Evolutionary conservation across 2,113 vertebrate species (phyloP).

Genomic region (Cranoglanis bouderius): DNA sequence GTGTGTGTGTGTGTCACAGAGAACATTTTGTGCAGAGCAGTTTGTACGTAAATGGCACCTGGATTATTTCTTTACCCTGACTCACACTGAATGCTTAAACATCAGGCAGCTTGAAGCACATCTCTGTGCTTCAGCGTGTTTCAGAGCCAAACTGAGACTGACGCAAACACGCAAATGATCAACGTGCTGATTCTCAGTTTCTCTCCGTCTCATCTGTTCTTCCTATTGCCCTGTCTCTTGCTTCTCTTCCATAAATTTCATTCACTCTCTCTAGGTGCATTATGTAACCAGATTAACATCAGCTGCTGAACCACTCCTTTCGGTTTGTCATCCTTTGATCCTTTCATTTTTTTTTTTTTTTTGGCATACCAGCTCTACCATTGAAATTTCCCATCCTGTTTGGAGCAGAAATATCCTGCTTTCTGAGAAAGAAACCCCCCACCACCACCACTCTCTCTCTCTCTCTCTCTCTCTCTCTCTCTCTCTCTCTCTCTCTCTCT

Average conservation of each 20-base stretch:
- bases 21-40: not conserved
- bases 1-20: not conserved
- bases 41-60: not conserved
- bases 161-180: not conserved
- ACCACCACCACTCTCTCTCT: not conserved
- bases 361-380: not conserved
- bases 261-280: slow-evolving; percentile 17
- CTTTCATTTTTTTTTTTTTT: not conserved
- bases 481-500: not conserved
- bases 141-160: not conserved
- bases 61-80: slow-evolving; percentile 12
- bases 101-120: not conserved
- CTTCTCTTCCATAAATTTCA: not conserved
- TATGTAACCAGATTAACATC: slow-evolving; percentile 42
- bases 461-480: not conserved
- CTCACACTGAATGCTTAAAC: slow-evolving; percentile 15
- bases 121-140: not conserved
- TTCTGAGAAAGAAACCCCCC: not conserved
- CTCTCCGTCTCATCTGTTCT: not conserved
- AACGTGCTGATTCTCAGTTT: not conserved
- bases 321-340: not conserved
- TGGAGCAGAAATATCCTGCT: slow-evolving; percentile 10
- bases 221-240: not conserved
- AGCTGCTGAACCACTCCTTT: not conserved
- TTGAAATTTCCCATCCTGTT: slow-evolving; percentile 1